Base-by-base conservation (phyloP, 2,888 invertebrate species). In the Calameuta pallipes region DNA sequence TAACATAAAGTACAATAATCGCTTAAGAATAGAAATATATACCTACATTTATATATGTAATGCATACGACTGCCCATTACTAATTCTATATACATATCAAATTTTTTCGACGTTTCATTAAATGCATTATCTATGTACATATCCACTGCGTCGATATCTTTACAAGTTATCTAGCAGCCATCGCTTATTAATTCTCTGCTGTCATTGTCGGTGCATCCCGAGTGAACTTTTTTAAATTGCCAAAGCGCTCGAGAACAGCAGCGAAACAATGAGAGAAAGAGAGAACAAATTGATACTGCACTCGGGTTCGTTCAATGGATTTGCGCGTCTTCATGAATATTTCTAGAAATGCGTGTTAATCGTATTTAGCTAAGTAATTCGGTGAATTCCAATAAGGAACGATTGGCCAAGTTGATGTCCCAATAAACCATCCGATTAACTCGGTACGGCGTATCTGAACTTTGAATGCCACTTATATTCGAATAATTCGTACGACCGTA, bases 11-110 rank as follows among this genome's bases (percentile, higher is more conserved):
- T 56, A 56, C 56, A 23, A 56, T 56, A 56, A 56, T 56, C 56
- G 23, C 56, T 56, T 56, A 56, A 56, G 56, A 56, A 56, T 56
- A 56, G 56, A 56, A 56, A 56, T 56, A 56, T 56, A 56, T 56
- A 56, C 56, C 56, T 56, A 56, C 23, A 56, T 56, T 56, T 23
- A 56, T 56, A 56, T 56, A 56, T 23, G 23, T 56, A 56, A 56
- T 56, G 23, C 23, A 41, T 56, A 56, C 23, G 56, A 23, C 23
- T 23, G 56, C 23, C 56, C 71, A 31, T 71, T 23, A 34, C 33
- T 71, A 71, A 31, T 12, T 71, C 33, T 71, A 71, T 71, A 33
- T 71, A 71, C 71, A 71, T 71, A 71, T n/a, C n/a, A 71, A 15
- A 56, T 56, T 56, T 23, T 23, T 23, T 23, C 56, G 9, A 9